phyloP scores from a whole-genome alignment of 2,113 vertebrate species.

The Gila orcuttii region DNA sequence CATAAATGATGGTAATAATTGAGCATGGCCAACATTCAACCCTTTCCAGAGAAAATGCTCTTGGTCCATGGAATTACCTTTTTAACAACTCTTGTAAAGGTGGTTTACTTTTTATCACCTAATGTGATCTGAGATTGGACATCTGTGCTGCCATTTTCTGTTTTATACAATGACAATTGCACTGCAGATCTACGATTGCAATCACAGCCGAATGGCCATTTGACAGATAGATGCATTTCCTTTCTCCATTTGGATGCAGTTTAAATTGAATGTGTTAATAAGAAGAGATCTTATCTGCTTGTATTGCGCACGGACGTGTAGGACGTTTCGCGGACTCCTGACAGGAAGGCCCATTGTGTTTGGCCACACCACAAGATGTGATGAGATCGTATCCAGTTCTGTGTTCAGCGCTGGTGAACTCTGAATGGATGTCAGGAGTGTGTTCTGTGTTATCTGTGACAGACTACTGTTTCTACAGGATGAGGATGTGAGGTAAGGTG shows the following conservation, averaged over 20 bases:
- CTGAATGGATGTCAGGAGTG: constrained; percentile 46
- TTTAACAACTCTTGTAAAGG: constrained; percentile 34
- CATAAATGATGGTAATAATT: constrained; percentile 1
- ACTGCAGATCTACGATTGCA: constrained; percentile 41
- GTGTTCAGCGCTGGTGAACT: constrained; percentile 7
- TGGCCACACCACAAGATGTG: constrained; percentile 46
- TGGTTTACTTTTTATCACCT: constrained; percentile 49
- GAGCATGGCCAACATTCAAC: constrained; percentile 10
- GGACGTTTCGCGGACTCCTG: constrained; percentile 41
- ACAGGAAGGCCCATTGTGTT: constrained; percentile 47
- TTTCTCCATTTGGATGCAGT: constrained; percentile 25
- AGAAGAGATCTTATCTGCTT: constrained; percentile 52
- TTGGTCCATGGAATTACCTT: constrained; percentile 18
- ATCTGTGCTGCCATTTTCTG: background rate
- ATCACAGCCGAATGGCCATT: constrained; percentile 41
- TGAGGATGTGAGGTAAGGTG: constrained; percentile 6
- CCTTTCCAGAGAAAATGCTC: constrained; percentile 33
- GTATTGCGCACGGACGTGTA: constrained; percentile 11
- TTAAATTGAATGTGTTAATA: constrained; percentile 52
- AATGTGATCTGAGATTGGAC: constrained; percentile 55
- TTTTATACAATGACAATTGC: constrained; percentile 12
- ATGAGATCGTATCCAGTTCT: constrained; percentile 46
- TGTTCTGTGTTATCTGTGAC: constrained; percentile 48
- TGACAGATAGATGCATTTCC: constrained; percentile 40
- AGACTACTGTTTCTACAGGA: constrained; percentile 40